A percentile compares a stretch with the other conserved stretches of the same genome.
Evolutionary conservation across 2,113 vertebrate genomes (phyloP).

Genomic region (Emydura subglobosa): DNA sequence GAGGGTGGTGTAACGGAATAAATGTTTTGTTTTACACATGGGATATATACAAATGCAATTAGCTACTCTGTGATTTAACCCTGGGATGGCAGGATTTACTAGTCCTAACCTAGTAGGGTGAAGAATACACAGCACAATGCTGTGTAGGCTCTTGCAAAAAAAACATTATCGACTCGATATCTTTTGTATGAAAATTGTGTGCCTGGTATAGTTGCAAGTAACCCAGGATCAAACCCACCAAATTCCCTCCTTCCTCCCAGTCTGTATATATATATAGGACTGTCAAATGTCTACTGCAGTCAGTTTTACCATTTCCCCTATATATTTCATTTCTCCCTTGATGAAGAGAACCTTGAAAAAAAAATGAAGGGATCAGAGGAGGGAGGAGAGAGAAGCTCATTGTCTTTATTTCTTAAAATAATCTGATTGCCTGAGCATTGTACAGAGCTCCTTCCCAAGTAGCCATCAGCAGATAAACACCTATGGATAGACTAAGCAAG

Average conservation of each 20-base stretch:
- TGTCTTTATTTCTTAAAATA: neutral
- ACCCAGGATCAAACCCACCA: neutral
- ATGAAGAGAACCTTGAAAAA: neutral
- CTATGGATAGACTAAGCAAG: neutral
- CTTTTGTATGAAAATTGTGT: neutral
- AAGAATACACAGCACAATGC: neutral
- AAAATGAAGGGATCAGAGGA: neutral
- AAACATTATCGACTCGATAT: neutral
- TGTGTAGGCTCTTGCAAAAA: neutral
- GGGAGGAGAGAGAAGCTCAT: neutral
- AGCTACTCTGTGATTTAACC: neutral
- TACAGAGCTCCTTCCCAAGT: neutral
- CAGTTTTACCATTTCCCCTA: neutral
- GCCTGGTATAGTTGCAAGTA: neutral
- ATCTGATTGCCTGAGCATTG: neutral
- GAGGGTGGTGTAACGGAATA: neutral
- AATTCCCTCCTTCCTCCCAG: neutral
- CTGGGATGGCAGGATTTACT: neutral
- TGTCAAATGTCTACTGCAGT: neutral
- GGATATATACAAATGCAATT: fast-evolving
- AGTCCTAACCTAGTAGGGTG: neutral
- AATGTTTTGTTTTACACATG: neutral
- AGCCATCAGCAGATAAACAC: neutral
- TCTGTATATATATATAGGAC: neutral
- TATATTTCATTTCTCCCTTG: neutral